These are phyloP conservation scores for Micrasema minimum DNA, from an alignment of 1,140 invertebrate species.

Conservation along the genomic window DNA sequence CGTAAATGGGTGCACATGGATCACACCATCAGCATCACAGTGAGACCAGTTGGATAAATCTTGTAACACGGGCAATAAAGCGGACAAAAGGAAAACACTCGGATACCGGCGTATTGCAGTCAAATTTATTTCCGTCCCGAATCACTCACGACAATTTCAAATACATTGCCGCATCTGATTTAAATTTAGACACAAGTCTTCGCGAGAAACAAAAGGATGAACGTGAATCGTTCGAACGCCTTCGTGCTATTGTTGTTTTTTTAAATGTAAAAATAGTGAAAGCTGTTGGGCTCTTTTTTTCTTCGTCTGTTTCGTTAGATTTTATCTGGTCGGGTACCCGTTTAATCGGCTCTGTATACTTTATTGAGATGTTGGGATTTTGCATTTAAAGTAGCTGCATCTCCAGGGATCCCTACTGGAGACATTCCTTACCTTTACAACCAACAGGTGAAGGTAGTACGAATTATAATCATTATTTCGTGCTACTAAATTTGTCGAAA, in stretches of 20 bases:
- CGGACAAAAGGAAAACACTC: constrained; percentile 37
- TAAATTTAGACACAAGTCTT: constrained; percentile 45
- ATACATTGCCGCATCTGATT: constrained; percentile 36
- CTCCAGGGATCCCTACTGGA: background rate
- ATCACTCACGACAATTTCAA: constrained; percentile 43
- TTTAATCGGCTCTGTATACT: constrained; percentile 27
- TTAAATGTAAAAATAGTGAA: constrained; percentile 42
- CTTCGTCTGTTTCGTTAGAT: constrained; percentile 23
- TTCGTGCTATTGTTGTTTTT: constrained; percentile 34
- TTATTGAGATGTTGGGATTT: constrained; percentile 38
- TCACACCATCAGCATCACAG: too few species aligned
- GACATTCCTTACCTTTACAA: constrained; percentile 32
- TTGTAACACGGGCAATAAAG: constrained; percentile 44
- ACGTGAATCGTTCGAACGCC: constrained; percentile 47
- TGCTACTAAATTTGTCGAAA: too few species aligned
- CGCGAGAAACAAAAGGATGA: constrained; percentile 45
- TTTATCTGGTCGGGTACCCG: constrained; percentile 30
- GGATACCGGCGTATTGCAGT: constrained; percentile 39
- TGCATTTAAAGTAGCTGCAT: constrained; percentile 3
- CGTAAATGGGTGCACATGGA: constrained; percentile 29
- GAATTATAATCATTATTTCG: too few species aligned
- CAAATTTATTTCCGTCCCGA: constrained; percentile 41
- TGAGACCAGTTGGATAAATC: constrained; percentile 40
- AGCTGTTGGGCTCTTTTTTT: constrained; percentile 5
- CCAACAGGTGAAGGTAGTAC: too few species aligned